phyloP scores from a whole-genome alignment of 2,888 invertebrate species.

The Saturnia japonica region DNA sequence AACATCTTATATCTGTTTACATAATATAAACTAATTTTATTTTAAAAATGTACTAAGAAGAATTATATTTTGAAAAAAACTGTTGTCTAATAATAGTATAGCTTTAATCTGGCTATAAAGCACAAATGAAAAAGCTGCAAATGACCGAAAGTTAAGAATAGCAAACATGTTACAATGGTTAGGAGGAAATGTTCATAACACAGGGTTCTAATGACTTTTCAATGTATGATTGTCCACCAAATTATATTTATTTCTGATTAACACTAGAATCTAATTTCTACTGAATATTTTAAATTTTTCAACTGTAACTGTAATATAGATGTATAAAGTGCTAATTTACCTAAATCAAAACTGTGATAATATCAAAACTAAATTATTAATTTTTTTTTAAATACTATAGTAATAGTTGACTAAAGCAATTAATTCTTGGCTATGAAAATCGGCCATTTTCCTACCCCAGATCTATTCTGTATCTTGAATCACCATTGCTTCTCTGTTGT shows the following conservation, averaged over 20 bases:
- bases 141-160: background rate
- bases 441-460: background rate
- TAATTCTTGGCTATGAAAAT: background rate
- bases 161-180: background rate
- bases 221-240: background rate
- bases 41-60: background rate
- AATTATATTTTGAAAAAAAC: background rate
- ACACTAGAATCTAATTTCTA: background rate
- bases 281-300: background rate
- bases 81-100: background rate
- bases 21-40: background rate
- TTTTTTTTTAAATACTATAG: background rate
- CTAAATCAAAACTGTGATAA: constrained; percentile 3
- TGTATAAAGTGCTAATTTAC: background rate
- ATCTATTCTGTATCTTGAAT: background rate
- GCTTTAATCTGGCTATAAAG: background rate
- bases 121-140: background rate
- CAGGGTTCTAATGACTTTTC: background rate
- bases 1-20: background rate
- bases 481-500: background rate
- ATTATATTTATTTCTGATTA: background rate
- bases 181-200: background rate
- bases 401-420: background rate
- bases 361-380: background rate
- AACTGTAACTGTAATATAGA: background rate